Evolutionary conservation across 1,140 invertebrate genomes (phyloP).

Genomic region (Batillaria attramentaria): DNA sequence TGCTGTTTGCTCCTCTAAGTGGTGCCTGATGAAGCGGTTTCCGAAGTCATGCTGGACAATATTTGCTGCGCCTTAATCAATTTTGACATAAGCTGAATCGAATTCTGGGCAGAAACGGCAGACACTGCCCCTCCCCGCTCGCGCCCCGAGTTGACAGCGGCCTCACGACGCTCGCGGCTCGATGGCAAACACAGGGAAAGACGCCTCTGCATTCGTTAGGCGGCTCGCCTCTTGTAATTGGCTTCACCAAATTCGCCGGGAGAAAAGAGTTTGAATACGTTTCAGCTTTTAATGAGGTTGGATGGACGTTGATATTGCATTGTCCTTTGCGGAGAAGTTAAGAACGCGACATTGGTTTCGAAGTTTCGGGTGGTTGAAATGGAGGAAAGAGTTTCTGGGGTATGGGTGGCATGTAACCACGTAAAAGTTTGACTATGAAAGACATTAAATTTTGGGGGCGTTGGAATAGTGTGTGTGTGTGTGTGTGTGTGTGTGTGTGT

Average conservation of each 20-base stretch:
- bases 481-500: constrained; percentile 18
- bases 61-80: constrained; percentile 25
- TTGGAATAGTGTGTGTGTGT: not conserved
- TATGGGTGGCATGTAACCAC: not conserved
- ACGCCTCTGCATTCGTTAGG: not conserved
- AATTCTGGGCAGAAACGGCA: not conserved
- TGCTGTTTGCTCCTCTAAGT: constrained; percentile 31
- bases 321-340: too few species aligned
- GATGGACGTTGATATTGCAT: too few species aligned
- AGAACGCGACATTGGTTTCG: not conserved
- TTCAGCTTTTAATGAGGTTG: too few species aligned
- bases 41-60: constrained; percentile 32
- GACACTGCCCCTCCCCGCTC: too few species aligned
- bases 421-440: not conserved
- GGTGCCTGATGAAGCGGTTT: constrained; percentile 30
- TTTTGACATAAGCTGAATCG: constrained; percentile 15
- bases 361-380: not conserved
- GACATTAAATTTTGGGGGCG: not conserved
- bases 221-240: not conserved
- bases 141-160: too few species aligned
- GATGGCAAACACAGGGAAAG: not conserved
- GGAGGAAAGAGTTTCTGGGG: not conserved
- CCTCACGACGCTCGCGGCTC: not conserved
- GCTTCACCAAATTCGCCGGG: too few species aligned
- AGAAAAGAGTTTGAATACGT: too few species aligned